Conservation (phyloP, 2,797 vertebrate genomes). For the Loriculus beryllinus region DNA sequence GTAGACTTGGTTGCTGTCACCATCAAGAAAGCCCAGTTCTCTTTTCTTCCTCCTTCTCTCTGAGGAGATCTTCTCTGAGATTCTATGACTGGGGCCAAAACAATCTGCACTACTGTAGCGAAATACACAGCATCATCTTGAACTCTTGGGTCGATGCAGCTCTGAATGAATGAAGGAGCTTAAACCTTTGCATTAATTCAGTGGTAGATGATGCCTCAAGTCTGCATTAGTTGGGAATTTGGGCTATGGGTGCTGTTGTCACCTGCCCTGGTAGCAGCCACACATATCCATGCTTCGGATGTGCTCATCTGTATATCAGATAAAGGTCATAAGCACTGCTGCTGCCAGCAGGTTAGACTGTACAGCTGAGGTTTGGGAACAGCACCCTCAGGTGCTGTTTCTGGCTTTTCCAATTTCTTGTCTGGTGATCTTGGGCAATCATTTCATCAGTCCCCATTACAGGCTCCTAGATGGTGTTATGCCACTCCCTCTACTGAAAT, state of each 20-base stretch:
- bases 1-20: background rate
- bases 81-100: background rate
- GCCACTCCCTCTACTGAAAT: background rate
- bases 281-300: no score
- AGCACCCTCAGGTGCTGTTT: background rate
- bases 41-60: background rate
- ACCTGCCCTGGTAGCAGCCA: rapidly evolving
- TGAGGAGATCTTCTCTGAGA: background rate
- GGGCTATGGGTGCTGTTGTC: background rate
- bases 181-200: background rate
- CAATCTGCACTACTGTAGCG: rapidly evolving
- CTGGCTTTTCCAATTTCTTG: background rate
- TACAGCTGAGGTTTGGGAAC: background rate
- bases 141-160: background rate
- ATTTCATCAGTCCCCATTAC: background rate
- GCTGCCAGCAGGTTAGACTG: background rate
- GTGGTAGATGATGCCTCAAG: background rate
- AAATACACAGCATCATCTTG: background rate
- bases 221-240: background rate
- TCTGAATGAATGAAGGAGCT: background rate
- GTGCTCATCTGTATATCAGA: background rate
- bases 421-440: conserved; percentile 3
- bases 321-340: background rate
- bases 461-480: background rate
- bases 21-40: background rate